Conservation (phyloP, 1,140 invertebrate genomes). For the Bombus superbus region DNA sequence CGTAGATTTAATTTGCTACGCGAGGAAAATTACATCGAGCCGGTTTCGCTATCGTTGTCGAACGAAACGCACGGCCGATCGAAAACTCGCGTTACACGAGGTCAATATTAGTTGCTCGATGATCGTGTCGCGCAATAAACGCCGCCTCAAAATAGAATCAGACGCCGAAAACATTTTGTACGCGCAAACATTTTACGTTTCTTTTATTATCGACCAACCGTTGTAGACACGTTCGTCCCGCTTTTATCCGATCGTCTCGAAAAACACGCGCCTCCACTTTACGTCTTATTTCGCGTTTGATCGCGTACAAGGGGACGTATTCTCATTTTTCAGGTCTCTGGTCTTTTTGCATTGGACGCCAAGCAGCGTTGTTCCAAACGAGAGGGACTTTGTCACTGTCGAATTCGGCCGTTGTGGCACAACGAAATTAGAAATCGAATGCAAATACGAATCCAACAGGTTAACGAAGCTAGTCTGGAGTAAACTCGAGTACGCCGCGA, state of each 20-base stretch:
- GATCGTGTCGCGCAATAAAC: background rate
- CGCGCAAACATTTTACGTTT: background rate
- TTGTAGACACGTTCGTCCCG: background rate
- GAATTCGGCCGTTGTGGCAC: slow-evolving; percentile 84
- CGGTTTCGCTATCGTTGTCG: background rate
- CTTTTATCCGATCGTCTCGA: background rate
- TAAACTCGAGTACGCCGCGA: slow-evolving; percentile 82
- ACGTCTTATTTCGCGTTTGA: background rate
- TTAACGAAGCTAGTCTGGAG: slow-evolving; percentile 88
- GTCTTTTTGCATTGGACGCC: slow-evolving; percentile 88
- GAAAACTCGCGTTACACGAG: background rate
- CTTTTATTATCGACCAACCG: slow-evolving; percentile 20
- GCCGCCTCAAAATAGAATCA: slow-evolving; percentile 1
- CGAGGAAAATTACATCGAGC: background rate
- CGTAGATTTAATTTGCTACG: background rate
- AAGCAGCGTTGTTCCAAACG: slow-evolving; percentile 84
- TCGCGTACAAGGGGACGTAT: background rate
- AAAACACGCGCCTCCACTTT: background rate
- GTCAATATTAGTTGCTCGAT: background rate
- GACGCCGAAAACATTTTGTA: background rate
- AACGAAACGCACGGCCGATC: background rate
- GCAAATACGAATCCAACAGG: slow-evolving; percentile 86
- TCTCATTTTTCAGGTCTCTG: slow-evolving; percentile 77
- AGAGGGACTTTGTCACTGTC: slow-evolving; percentile 81
- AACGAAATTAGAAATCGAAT: slow-evolving; percentile 75